Evolutionary conservation across 2,797 vertebrate species (phyloP), one percentile per base, ranked within the genome.

Genomic region (Acomys russatus): DNA sequence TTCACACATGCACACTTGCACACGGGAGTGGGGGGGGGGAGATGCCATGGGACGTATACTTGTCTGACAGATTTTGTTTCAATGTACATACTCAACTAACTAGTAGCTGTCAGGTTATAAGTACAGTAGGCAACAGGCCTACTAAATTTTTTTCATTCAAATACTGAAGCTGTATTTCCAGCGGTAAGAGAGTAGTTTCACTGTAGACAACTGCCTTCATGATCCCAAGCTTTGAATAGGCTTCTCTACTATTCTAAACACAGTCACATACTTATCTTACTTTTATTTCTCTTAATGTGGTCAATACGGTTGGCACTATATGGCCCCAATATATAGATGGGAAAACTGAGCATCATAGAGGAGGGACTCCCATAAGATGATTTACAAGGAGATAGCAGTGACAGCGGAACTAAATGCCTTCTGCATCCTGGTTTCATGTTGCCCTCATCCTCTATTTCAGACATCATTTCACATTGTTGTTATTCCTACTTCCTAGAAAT

Each of bases 71-170:
- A 93, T 93, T 64, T 70, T 94, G 9, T 84, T 94, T 94, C 91
- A 88, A 30, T 93, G 83, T 92, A 33, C 76, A 92, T 74, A 92
- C 6, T 84, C 70, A 59, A 59, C 54, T 73, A 59, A 59, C 54
- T 73, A 90, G 90, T 73, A 78, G 78, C 82, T 95, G 76, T 70
- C 90, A 96, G 63, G 63, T 59, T 96, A 20, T 83, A 95, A 95
- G 91, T 88, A 92, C 49, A 35, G 82, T 51, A 94, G 77, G 51
- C 35, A 91, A 91, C 28, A 92, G n/a, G 17, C 2, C 64, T 96
- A 70, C 77, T 78, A 91, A 93, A 73, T 95, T 93, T 96, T 95
- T 74, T 71, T 88, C 70, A 96, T 92, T 96, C 88, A 96, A 88
- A 94, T 95, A 95, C 59, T 88, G 68, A 97, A 70, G 49, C 93